phyloP scores from a whole-genome alignment of 2,113 vertebrate genomes.

The Amphiprion ocellaris region DNA sequence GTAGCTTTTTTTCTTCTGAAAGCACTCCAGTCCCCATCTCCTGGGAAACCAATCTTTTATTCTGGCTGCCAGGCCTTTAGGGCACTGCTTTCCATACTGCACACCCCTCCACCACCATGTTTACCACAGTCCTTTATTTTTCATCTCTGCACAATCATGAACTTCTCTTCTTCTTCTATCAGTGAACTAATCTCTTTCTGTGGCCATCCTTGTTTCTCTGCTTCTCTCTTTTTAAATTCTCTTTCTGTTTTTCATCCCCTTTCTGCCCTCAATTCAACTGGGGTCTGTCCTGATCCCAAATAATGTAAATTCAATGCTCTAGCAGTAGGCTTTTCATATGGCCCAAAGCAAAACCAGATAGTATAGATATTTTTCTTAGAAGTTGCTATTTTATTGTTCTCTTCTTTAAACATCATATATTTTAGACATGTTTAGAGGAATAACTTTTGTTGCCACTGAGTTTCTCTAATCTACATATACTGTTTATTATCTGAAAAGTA shows the following conservation, averaged over 20 bases:
- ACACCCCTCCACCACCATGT: slow-evolving; percentile 35
- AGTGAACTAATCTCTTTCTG: neutral
- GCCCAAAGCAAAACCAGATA: no score
- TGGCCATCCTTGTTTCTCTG: neutral
- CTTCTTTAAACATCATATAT: no score
- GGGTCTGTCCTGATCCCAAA: slow-evolving; percentile 13
- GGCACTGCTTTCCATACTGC: slow-evolving; percentile 61
- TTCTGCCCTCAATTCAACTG: neutral
- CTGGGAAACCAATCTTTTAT: slow-evolving; percentile 76
- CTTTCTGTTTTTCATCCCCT: neutral
- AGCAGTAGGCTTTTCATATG: neutral
- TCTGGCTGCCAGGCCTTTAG: slow-evolving; percentile 60
- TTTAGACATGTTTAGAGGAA: no score
- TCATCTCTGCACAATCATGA: slow-evolving; percentile 33
- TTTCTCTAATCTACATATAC: no score
- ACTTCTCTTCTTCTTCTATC: neutral
- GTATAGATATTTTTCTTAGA: no score
- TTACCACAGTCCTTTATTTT: slow-evolving; percentile 34
- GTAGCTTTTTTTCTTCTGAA: slow-evolving; percentile 23
- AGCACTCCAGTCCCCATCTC: slow-evolving; percentile 65
- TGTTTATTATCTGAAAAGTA: no score
- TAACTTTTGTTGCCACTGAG: no score
- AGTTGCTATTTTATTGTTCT: no score
- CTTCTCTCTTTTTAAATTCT: neutral
- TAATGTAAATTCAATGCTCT: neutral